Evolutionary conservation across 2,888 invertebrate genomes (phyloP).

Genomic region (Ommatoiulus sabulosus): DNA sequence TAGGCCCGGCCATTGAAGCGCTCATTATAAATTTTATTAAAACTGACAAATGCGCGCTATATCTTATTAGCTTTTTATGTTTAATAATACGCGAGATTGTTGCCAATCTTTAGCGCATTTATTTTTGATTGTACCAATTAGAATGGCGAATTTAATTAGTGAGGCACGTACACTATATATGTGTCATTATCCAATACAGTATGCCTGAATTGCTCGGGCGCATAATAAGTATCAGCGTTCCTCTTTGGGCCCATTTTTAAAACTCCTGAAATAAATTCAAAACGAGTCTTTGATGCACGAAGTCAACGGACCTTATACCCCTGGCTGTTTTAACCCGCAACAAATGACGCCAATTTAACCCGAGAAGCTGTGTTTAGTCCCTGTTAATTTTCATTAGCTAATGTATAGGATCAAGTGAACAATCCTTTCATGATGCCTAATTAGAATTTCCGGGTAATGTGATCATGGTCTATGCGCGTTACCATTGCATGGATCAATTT

Average conservation of each 20-base stretch:
- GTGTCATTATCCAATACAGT: background rate
- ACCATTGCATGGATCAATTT: background rate
- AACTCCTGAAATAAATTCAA: too few relatives aligned
- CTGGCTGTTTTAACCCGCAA: too few relatives aligned
- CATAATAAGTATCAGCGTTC: background rate
- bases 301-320: too few relatives aligned
- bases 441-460: background rate
- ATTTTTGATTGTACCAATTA: slow-evolving; percentile 31
- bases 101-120: slow-evolving; percentile 2
- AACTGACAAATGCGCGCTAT: slow-evolving; percentile 20
- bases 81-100: slow-evolving; percentile 38
- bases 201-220: background rate
- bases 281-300: too few relatives aligned
- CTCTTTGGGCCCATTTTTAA: background rate
- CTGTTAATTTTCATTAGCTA: background rate
- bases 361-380: too few relatives aligned
- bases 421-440: background rate
- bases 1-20: background rate
- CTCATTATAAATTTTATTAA: slow-evolving; percentile 40
- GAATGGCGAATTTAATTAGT: slow-evolving; percentile 14
- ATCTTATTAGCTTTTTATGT: slow-evolving; percentile 21
- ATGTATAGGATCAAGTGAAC: background rate
- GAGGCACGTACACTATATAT: background rate
- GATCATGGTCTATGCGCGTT: background rate
- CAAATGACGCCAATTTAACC: too few relatives aligned